Evolutionary conservation across 2,797 vertebrate genomes (phyloP).

Genomic region (Melanotaenia maccullochi): DNA sequence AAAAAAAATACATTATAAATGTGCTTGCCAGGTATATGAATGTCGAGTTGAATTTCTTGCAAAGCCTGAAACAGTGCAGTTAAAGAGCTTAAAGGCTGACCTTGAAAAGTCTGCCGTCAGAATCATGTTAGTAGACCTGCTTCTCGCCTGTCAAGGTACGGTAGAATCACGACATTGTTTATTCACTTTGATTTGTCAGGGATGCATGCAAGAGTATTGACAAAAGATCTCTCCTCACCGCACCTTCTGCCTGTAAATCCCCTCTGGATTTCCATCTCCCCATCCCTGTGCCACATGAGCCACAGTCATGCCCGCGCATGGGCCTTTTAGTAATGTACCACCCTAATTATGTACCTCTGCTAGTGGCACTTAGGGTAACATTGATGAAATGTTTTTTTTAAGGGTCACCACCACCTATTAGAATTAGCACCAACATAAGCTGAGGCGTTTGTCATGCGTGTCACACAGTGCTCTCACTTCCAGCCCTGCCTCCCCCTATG

Average conservation of each 20-base stretch:
- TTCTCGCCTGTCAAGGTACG: slow-evolving; percentile 80
- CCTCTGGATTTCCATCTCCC: slow-evolving; percentile 41
- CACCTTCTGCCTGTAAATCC: slow-evolving; percentile 54
- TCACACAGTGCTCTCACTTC: slow-evolving; percentile 60
- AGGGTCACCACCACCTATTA: slow-evolving; percentile 82
- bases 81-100: slow-evolving; percentile 85
- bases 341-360: slow-evolving; percentile 79
- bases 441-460: slow-evolving; percentile 76
- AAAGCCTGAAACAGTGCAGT: slow-evolving; percentile 75
- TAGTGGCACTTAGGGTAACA: slow-evolving; percentile 77
- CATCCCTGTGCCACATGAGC: slow-evolving; percentile 38
- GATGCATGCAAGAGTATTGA: slow-evolving; percentile 85
- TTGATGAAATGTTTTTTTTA: slow-evolving; percentile 75
- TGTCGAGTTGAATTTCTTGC: slow-evolving; percentile 77
- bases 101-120: slow-evolving; percentile 85
- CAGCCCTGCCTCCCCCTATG: slow-evolving; percentile 39
- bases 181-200: slow-evolving; percentile 88
- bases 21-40: slow-evolving; percentile 77
- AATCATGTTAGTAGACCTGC: slow-evolving; percentile 80
- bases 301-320: slow-evolving; percentile 42
- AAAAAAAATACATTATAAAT: slow-evolving; percentile 76
- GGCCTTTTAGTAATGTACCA: slow-evolving; percentile 63
- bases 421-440: slow-evolving; percentile 73
- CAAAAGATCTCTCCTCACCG: slow-evolving; percentile 78
- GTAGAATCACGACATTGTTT: slow-evolving; percentile 85